A percentile compares a stretch with the other conserved stretches of the same genome.
phyloP scores from a whole-genome alignment of 2,797 vertebrate species.

The Megaceryle alcyon region DNA sequence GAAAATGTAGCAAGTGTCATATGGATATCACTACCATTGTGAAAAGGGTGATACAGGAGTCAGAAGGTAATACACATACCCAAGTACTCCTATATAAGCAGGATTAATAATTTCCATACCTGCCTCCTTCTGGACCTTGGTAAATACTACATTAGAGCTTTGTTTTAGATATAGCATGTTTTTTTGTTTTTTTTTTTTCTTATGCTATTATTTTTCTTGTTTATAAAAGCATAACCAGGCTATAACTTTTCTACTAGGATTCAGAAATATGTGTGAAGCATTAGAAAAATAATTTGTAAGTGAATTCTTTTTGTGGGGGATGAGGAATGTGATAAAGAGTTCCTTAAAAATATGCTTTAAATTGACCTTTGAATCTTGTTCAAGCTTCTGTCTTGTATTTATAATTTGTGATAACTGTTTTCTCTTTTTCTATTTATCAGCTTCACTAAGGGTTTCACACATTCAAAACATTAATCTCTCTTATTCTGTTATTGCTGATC shows the following conservation, averaged over 20 bases:
- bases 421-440: slow-evolving; percentile 30
- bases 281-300: background rate
- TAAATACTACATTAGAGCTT: background rate
- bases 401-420: slow-evolving; percentile 29
- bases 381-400: slow-evolving; percentile 41
- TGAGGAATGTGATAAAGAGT: background rate
- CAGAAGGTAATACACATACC: background rate
- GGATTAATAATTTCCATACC: background rate
- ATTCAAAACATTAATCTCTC: slow-evolving; percentile 18
- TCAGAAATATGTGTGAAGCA: background rate
- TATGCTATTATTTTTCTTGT: background rate
- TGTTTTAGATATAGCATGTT: background rate
- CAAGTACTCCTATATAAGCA: background rate
- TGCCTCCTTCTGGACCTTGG: background rate
- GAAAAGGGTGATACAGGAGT: background rate
- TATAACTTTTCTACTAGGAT: background rate
- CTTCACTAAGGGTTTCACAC: slow-evolving; percentile 32
- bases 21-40: background rate
- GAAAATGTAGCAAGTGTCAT: background rate
- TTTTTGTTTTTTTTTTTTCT: background rate
- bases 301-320: background rate
- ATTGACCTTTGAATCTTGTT: slow-evolving; percentile 44
- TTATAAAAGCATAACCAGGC: background rate
- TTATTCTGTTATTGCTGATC: slow-evolving; percentile 1
- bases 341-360: slow-evolving; percentile 45